phyloP scores from a whole-genome alignment of 2,113 vertebrate species.

The Arothron firmamentum region DNA sequence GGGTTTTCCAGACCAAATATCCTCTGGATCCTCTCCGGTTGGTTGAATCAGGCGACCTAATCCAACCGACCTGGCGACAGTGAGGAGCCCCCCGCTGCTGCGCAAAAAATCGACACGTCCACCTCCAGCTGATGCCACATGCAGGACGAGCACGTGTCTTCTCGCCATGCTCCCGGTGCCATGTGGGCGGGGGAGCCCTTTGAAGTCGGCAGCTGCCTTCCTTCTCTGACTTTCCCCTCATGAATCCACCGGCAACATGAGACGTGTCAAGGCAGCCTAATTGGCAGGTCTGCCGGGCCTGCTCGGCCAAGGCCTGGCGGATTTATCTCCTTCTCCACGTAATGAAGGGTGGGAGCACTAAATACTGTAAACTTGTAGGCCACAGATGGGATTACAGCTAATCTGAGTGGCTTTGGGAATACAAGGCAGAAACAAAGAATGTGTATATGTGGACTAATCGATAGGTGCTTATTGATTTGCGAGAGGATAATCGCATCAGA shows the following conservation, averaged over 20 bases:
- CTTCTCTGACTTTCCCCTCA: conserved; percentile 5
- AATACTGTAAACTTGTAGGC: conserved; percentile 34
- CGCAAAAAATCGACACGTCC: not conserved
- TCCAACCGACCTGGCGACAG: too few relatives aligned
- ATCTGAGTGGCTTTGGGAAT: conserved; percentile 12
- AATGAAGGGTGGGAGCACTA: conserved; percentile 26
- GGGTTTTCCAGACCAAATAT: too few relatives aligned
- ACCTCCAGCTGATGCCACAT: not conserved
- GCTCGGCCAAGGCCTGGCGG: conserved; percentile 25
- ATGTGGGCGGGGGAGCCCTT: conserved; percentile 8
- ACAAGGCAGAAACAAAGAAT: not conserved
- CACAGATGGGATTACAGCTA: conserved; percentile 26
- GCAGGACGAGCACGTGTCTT: not conserved
- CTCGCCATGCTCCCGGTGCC: not conserved
- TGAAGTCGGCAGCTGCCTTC: conserved; percentile 31
- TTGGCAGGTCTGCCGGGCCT: conserved; percentile 34
- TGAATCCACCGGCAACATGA: conserved; percentile 46
- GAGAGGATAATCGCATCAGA: not conserved
- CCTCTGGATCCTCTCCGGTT: too few relatives aligned
- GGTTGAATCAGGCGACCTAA: too few relatives aligned
- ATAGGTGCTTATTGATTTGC: conserved; percentile 20
- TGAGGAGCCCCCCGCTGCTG: not conserved
- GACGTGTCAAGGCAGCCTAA: conserved; percentile 42
- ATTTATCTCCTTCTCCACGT: conserved; percentile 41
- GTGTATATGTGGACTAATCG: conserved; percentile 11